Percentiles rank a stretch among this genome's conserved stretches.
These are phyloP conservation scores for Chinchilla lanigera DNA, from an alignment of 2,113 vertebrate species.

Conservation along the genomic window DNA sequence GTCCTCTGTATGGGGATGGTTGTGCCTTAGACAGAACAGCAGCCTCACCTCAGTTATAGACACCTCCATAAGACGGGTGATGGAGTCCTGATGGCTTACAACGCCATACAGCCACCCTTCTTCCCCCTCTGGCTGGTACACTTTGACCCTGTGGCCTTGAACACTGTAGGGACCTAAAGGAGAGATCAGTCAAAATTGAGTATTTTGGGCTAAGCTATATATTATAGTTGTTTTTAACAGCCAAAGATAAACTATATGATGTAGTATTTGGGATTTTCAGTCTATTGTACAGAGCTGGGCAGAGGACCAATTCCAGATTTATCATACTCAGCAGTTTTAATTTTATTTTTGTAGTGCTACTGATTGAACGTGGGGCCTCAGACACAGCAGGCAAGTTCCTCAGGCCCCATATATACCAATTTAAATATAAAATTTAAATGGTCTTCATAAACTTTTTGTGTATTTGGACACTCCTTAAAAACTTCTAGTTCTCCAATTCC, in stretches of 20 bases:
- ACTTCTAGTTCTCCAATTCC: not conserved
- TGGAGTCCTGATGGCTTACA: conserved; percentile 94
- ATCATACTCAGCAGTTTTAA: not conserved
- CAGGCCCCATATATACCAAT: not conserved
- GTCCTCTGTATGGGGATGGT: not conserved
- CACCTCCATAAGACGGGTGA: conserved; percentile 96
- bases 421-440: conserved; percentile 58
- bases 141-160: conserved; percentile 95
- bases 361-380: not conserved
- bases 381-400: not conserved
- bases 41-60: conserved; percentile 93
- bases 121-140: conserved; percentile 97
- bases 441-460: conserved; percentile 58
- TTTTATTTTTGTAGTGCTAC: not conserved
- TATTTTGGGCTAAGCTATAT: conserved; percentile 55
- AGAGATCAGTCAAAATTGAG: conserved; percentile 57
- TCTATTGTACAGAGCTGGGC: conserved; percentile 47
- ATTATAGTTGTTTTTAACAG: conserved; percentile 46
- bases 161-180: conserved; percentile 94
- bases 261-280: conserved; percentile 41
- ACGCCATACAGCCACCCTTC: conserved; percentile 93
- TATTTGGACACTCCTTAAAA: conserved; percentile 45
- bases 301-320: conserved; percentile 46
- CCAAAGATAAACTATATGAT: conserved; percentile 19
- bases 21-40: not conserved